Base-by-base conservation (phyloP, 2,797 vertebrate species). In the Sebastes itinus region DNA sequence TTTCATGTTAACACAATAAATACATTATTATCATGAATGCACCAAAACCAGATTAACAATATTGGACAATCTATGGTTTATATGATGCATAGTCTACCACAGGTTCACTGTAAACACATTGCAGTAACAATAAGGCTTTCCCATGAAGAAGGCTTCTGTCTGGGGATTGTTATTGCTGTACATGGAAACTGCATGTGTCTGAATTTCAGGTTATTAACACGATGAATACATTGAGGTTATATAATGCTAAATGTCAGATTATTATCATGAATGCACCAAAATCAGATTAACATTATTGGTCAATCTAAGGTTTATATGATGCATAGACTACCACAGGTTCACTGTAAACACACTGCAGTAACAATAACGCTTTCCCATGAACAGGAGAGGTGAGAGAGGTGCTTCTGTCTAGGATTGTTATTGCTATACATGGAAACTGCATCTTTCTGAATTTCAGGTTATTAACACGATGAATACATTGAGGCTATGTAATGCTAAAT, bases 381-480 rank as follows among this genome's bases (percentile, higher is more conserved):
- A 98, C 95, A 94, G 97, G 86, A 96, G 98, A 96, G 98, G 98
- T 98, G 94, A 98, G 97, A 63, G 64, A 13, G 67, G 70, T 33
- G 35, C 12, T 75, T 65, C 55, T 77, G 25, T 67, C 60, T 67
- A 32, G 25, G 9, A 16, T 38, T 63, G n/a, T 38, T 71, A 8
- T 16, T 28, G 42, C n/a, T 7, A 4, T 55, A 27, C 3, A 13
- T 16, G 38, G 38, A 42, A 1, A 4, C n/a, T 14, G 14, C 23
- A 46, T 68, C 35, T 35, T 2, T 35, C 12, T 35, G 35, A 35
- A 13, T 35, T 35, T 35, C 35, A 35, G 35, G 35, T 38, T 35
- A 13, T 35, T 35, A 35, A 13, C 35, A 13, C 2, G 12, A 38
- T 38, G 35, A 38, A 13, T 13, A 38, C 12, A 38, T 38, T 38